Evolutionary conservation across 2,113 vertebrate genomes (phyloP).

Genomic region (Scalopus aquaticus): DNA sequence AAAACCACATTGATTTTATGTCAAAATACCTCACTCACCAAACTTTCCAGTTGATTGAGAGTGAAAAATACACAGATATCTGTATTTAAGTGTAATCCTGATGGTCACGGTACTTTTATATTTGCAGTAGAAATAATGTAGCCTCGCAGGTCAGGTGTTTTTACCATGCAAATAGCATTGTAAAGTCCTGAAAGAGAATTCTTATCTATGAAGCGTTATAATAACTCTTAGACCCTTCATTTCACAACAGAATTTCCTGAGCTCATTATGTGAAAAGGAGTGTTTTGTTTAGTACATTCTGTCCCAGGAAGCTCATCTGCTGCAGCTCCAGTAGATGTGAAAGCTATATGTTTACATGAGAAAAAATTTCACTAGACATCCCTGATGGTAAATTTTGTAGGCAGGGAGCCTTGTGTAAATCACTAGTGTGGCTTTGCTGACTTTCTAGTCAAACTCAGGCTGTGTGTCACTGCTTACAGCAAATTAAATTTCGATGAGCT

Average conservation of each 20-base stretch:
- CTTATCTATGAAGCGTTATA: constrained; percentile 55
- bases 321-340: constrained; percentile 29
- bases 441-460: constrained; percentile 47
- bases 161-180: constrained; percentile 42
- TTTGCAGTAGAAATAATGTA: neutral
- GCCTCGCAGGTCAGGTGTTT: neutral
- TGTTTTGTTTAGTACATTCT: constrained; percentile 23
- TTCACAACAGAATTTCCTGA: constrained; percentile 60
- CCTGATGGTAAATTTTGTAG: constrained; percentile 54
- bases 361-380: constrained; percentile 55
- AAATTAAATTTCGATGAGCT: constrained; percentile 79
- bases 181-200: constrained; percentile 21
- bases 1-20: constrained; percentile 47
- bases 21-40: neutral
- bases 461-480: constrained; percentile 45
- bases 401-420: constrained; percentile 26
- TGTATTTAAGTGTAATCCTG: constrained; percentile 10
- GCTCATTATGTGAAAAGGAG: constrained; percentile 55
- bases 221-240: constrained; percentile 50
- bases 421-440: constrained; percentile 49
- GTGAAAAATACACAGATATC: neutral
- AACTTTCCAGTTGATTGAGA: neutral
- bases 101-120: constrained; percentile 29
- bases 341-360: constrained; percentile 59
- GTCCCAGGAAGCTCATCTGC: constrained; percentile 21